These are phyloP conservation scores for Spodoptera picta DNA, from an alignment of 2,888 invertebrate genomes.

Conservation along the genomic window DNA sequence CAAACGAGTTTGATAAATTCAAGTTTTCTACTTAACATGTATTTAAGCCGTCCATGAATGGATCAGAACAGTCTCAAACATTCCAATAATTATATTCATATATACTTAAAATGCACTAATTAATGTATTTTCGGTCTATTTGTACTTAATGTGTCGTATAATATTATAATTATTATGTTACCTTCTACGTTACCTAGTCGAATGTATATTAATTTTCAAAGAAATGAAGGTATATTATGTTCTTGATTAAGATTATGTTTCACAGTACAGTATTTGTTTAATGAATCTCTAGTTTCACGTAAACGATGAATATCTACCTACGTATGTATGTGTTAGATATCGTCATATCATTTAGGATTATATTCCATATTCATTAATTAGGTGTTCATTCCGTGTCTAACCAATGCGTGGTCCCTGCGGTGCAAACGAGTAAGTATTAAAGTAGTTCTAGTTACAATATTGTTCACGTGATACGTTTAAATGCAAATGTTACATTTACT, in stretches of 20 bases:
- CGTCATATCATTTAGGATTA: slow-evolving; percentile 4
- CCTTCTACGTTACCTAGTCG: slow-evolving; percentile 14
- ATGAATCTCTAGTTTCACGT: slow-evolving; percentile 15
- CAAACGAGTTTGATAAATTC: too few relatives aligned
- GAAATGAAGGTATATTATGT: neutral
- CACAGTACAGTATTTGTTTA: neutral
- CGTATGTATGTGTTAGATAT: neutral
- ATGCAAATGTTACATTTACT: too few relatives aligned
- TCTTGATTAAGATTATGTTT: too few relatives aligned
- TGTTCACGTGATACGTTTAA: neutral
- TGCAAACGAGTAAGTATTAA: slow-evolving; percentile 2
- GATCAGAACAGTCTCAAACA: slow-evolving; percentile 27
- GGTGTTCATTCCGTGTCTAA: neutral
- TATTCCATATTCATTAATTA: slow-evolving; percentile 7
- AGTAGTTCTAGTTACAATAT: neutral
- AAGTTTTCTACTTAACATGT: neutral
- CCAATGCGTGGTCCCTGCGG: slow-evolving; percentile 5
- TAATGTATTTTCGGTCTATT: too few relatives aligned
- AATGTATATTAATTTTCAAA: neutral
- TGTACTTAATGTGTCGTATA: too few relatives aligned
- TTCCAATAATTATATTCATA: slow-evolving; percentile 24
- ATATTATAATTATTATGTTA: slow-evolving; percentile 4
- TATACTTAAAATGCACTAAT: neutral
- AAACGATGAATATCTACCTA: too few relatives aligned
- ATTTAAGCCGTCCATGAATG: slow-evolving; percentile 6